Evolutionary conservation across 2,888 invertebrate genomes (phyloP), one percentile per base, ranked within the genome.

Genomic region (Aphodius granarius): DNA sequence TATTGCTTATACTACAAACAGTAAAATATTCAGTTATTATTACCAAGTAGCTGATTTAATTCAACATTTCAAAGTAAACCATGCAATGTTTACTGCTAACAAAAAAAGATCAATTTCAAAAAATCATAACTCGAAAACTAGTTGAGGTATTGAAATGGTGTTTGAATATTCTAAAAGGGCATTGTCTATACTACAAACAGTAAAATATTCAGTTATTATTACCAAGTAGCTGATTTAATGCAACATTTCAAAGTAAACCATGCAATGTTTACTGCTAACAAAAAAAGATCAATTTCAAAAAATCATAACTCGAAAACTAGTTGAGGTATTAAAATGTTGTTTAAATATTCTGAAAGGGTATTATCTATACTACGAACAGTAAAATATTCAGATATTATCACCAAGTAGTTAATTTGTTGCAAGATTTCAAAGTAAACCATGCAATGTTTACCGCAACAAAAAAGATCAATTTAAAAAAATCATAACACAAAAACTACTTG

Each of bases 51-150:
- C 13, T 43, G 43, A 43, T 3, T 65, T 70, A 20, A 9, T 70
- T 17, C n/a, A 5, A 43, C 6, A 9, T 43, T 43, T 9, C 0
- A 9, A 43, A 43, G 43, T 2, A 43, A 3, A 43, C 6, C 20
- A 71, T 71, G 17, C n/a, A n/a, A n/a, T n/a, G n/a, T 82, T 92
- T 91, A 81, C 91, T 91, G 83, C 66, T 81, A 77, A n/a, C 74
- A 63, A 73, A 75, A 21, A 74, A 5, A 64, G n/a, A 16, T n/a
- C 15, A 71, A 71, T 22, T 43, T 23, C n/a, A n/a, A n/a, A 68
- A n/a, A 23, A 65, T 65, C 13, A 65, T 65, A 65, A 23, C 5
- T 65, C 3, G 15, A 65, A 65, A 65, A 3, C 3, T 3, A 65
- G 66, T 18, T 13, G 18, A 65, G 3, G 9, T 3, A 65, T 65